Evolutionary conservation across 2,113 vertebrate genomes (phyloP), one percentile per base, ranked within the genome.

Genomic region (Alaudala cheleensis): DNA sequence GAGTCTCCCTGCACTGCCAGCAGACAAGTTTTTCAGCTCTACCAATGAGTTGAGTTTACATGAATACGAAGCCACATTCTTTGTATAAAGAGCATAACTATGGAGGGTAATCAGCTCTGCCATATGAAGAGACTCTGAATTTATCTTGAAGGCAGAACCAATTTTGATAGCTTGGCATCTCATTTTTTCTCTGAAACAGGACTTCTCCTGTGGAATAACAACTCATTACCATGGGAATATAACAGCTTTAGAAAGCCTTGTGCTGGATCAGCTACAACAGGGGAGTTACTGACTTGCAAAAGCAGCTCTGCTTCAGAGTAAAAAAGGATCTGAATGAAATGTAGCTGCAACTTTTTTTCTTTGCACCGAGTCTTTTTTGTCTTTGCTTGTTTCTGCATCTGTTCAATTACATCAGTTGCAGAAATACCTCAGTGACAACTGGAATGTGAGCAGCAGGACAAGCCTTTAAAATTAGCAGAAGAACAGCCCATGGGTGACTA

Each of bases 401-500:
- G 7, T 58, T 87, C 56, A 51, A 19, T 50, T 77, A 65, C 21
- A 90, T 14, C 16, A 81, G n/a, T 56, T 91, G 28, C 57, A 78
- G 53, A 87, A 73, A 33, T 73, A 24, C 17, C 39, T 70, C 54
- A 86, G 95, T 96, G 96, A 86, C 95, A 95, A 95, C 95, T 96
- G 77, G 60, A 96, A 95, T 92, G 85, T 86, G 94, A 98, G 94
- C 96, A 98, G 96, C 92, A 60, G 97, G 29, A 97, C 93, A 97
- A 93, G 84, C 95, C 92, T 97, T 97, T 98, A 95, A 97, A 98
- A 98, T 91, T 97, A 96, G 96, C 97, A 98, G 97, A 98, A 98
- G 97, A 88, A 84, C 64, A 97, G 95, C 90, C 95, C 69, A 29
- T 39, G 58, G 82, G 93, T 96, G 84, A 96, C 78, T 96, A 92